A percentile compares a stretch with the other conserved stretches of the same genome.
These are phyloP conservation scores for Spea multiplicata DNA, from an alignment of 2,113 vertebrate species.

Conservation along the genomic window DNA sequence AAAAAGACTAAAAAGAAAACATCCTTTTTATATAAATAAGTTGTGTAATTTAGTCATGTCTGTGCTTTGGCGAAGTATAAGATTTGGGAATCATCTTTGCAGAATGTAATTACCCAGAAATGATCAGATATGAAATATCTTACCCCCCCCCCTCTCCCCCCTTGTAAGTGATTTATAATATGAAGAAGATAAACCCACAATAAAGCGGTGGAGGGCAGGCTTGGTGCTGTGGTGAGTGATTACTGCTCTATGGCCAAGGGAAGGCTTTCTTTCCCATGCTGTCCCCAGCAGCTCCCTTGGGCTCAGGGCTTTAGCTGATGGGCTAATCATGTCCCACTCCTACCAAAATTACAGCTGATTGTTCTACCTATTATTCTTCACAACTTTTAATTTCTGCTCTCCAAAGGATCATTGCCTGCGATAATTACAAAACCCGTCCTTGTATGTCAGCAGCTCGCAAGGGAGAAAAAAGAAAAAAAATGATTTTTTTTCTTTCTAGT, in stretches of 20 bases:
- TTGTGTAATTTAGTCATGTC: too few relatives aligned
- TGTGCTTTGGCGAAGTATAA: too few relatives aligned
- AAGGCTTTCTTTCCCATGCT: slow-evolving; percentile 20
- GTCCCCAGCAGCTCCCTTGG: slow-evolving; percentile 59
- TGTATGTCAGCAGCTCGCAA: slow-evolving; percentile 72
- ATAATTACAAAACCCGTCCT: slow-evolving; percentile 92
- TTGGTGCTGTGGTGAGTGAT: slow-evolving; percentile 66
- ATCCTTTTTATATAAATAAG: too few relatives aligned
- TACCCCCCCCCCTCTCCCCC: slow-evolving; percentile 55
- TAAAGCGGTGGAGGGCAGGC: slow-evolving; percentile 67
- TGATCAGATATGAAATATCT: slow-evolving; percentile 58
- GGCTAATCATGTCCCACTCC: slow-evolving; percentile 80
- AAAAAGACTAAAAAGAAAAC: too few relatives aligned
- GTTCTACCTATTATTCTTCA: slow-evolving; percentile 89
- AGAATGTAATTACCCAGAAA: slow-evolving; percentile 58
- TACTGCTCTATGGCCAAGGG: slow-evolving; percentile 57
- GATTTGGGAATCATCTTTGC: background rate
- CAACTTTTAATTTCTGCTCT: slow-evolving; percentile 95
- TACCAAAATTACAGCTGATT: slow-evolving; percentile 80
- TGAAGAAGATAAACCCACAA: slow-evolving; percentile 74
- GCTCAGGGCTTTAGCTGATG: slow-evolving; percentile 72
- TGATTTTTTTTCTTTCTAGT: too few relatives aligned
- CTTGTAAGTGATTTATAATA: slow-evolving; percentile 71
- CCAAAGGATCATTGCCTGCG: slow-evolving; percentile 92
- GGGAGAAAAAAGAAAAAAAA: background rate